Evolutionary conservation across 2,113 vertebrate species (phyloP).

Genomic region (Carollia perspicillata): DNA sequence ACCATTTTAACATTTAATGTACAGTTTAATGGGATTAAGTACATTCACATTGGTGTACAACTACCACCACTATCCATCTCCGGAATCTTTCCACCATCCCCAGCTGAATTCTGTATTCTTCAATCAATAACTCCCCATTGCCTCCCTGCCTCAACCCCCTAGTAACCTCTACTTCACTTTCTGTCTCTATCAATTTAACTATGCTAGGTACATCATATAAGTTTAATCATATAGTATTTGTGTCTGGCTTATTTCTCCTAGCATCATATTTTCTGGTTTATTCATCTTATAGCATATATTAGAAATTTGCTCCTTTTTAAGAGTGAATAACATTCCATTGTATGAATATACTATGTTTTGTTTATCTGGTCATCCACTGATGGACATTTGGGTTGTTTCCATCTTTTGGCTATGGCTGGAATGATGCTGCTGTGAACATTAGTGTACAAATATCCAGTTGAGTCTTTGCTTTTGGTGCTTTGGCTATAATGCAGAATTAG

Average conservation of each 20-base stretch:
- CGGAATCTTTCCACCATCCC: background rate
- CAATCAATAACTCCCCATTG: background rate
- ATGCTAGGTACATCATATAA: background rate
- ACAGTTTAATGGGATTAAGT: background rate
- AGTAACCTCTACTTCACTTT: background rate
- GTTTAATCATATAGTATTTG: background rate
- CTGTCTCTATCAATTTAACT: background rate
- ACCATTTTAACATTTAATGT: background rate
- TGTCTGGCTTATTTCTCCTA: background rate
- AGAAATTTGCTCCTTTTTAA: background rate
- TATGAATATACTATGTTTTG: background rate
- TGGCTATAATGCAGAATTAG: background rate
- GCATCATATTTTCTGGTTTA: background rate
- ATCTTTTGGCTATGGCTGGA: background rate
- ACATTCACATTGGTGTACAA: background rate
- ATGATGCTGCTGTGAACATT: background rate
- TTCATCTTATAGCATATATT: background rate
- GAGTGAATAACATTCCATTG: background rate
- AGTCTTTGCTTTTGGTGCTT: background rate
- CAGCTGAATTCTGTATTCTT: background rate
- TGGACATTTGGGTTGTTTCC: background rate
- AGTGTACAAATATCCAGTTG: background rate
- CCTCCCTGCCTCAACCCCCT: fast-evolving
- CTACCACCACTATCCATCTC: background rate
- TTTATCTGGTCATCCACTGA: background rate